Conservation (phyloP, 92 coral and sea anemone genomes). For the Ricordea florida region DNA sequence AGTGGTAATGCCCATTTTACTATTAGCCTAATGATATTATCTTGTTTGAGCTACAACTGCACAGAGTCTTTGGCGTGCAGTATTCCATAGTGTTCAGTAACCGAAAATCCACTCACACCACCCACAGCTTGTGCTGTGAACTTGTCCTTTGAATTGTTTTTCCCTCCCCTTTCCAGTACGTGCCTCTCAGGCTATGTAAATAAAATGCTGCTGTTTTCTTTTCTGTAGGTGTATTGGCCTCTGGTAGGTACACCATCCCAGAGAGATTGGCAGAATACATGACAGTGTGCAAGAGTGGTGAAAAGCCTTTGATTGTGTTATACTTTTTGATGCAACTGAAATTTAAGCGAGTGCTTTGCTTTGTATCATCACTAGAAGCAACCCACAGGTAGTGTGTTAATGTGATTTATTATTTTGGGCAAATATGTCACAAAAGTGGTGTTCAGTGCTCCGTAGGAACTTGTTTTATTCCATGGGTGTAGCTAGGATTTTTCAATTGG, state of each 20-base stretch:
- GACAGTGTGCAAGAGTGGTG: conserved; percentile 83
- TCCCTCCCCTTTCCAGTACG: neutral
- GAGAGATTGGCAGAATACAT: conserved; percentile 83
- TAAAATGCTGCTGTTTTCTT: neutral
- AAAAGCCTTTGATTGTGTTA: conserved; percentile 86
- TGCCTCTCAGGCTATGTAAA: neutral
- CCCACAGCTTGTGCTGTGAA: neutral
- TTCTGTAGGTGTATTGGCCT: neutral
- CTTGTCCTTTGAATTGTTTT: neutral
- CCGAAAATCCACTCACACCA: no score
- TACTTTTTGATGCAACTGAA: conserved; percentile 70
- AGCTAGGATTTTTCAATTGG: no score
- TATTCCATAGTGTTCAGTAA: no score
- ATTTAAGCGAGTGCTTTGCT: conserved; percentile 79
- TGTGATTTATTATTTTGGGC: no score
- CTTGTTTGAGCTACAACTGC: no score
- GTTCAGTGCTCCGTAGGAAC: no score
- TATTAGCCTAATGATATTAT: no score
- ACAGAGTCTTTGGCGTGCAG: no score
- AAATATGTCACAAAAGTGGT: no score
- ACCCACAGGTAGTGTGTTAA: conserved; percentile 90
- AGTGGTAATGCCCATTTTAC: no score
- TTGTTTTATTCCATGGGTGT: no score
- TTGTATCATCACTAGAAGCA: conserved; percentile 92
- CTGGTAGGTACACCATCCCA: conserved; percentile 68